Evolutionary conservation across 2,113 vertebrate species (phyloP).

Genomic region (Chrysochloris asiatica): DNA sequence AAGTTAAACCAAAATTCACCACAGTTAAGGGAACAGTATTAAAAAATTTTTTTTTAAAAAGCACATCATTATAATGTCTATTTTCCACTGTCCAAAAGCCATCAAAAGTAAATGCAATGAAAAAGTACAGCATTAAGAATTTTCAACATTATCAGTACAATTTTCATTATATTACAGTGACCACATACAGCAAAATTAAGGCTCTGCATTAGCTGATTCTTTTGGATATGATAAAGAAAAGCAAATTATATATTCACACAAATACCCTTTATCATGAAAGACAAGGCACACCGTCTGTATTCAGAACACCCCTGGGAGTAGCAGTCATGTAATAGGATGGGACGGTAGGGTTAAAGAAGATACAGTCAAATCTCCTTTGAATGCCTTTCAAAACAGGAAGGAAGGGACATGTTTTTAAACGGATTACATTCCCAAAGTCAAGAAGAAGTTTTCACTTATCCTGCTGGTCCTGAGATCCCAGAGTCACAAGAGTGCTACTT

Average conservation of each 20-base stretch:
- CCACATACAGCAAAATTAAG: background rate
- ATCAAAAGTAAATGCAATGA: slow-evolving; percentile 32
- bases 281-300: background rate
- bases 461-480: background rate
- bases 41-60: background rate
- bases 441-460: no score
- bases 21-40: slow-evolving; percentile 11
- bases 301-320: background rate
- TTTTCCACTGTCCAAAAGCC: background rate
- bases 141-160: background rate
- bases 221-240: slow-evolving; percentile 40
- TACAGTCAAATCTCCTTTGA: background rate
- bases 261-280: slow-evolving; percentile 17
- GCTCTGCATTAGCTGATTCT: background rate
- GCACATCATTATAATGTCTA: background rate
- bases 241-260: background rate
- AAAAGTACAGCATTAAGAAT: slow-evolving; percentile 3
- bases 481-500: background rate
- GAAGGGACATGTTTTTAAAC: background rate
- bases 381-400: slow-evolving; percentile 16
- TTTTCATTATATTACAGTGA: slow-evolving; percentile 37
- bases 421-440: no score
- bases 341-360: background rate
- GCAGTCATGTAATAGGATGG: background rate
- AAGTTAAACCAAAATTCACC: background rate